Evolutionary conservation across 2,113 vertebrate genomes (phyloP).

Genomic region (Rhineura floridana): DNA sequence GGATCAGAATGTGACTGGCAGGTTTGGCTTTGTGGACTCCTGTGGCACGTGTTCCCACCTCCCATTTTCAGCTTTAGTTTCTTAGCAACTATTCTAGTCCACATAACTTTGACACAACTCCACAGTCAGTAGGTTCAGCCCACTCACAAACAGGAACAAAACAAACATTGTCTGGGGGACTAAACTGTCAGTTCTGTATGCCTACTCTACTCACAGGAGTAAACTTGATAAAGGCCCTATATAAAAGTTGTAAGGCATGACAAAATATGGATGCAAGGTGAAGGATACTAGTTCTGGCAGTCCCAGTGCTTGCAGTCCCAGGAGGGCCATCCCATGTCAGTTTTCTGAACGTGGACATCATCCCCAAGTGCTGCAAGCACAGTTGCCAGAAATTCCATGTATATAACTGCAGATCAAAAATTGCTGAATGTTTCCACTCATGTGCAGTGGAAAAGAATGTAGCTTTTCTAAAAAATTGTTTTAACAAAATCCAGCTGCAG

Average conservation of each 20-base stretch:
- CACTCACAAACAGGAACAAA: slow-evolving; percentile 13
- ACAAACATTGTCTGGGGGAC: not conserved
- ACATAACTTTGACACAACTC: slow-evolving; percentile 18
- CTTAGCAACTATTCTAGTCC: slow-evolving; percentile 3
- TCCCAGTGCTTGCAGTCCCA: not conserved
- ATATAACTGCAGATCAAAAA: not conserved
- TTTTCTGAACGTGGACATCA: not conserved
- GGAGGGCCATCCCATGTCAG: too few species aligned
- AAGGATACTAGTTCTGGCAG: too few species aligned
- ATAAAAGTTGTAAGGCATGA: not conserved
- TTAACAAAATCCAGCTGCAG: too few species aligned
- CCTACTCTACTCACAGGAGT: not conserved
- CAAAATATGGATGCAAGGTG: slow-evolving; percentile 12
- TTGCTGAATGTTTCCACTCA: not conserved
- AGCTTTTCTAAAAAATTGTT: too few species aligned
- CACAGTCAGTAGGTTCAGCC: not conserved
- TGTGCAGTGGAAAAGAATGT: not conserved
- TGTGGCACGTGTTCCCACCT: slow-evolving; percentile 36
- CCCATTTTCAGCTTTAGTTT: slow-evolving; percentile 19
- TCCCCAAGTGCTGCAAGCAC: not conserved
- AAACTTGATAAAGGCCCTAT: not conserved
- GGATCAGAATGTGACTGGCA: slow-evolving; percentile 65
- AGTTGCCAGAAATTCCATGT: not conserved
- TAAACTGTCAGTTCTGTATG: not conserved
- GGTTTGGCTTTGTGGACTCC: slow-evolving; percentile 63